Evolutionary conservation across 2,888 invertebrate species (phyloP).

Genomic region (Pandemis corylana): DNA sequence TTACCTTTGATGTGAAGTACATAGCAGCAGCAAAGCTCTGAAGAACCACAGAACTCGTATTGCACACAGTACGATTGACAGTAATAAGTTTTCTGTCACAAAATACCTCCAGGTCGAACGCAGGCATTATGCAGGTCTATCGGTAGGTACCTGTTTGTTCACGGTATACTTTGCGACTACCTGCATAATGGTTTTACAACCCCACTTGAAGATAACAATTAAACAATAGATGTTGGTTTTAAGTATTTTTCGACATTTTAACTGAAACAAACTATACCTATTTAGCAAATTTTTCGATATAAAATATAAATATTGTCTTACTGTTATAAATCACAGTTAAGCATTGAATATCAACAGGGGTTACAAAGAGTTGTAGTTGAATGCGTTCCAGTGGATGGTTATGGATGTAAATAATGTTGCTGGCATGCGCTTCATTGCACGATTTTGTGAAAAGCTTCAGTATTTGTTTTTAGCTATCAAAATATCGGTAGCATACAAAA

Average conservation of each 20-base stretch:
- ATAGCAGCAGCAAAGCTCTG: slow-evolving; percentile 1
- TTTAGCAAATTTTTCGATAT: too few species aligned
- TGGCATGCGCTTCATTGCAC: slow-evolving; percentile 1
- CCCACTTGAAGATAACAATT: too few species aligned
- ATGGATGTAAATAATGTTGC: slow-evolving; percentile 21
- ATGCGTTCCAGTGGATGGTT: slow-evolving; percentile 23
- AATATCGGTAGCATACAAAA: too few species aligned
- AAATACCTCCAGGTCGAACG: too few species aligned
- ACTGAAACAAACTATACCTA: too few species aligned
- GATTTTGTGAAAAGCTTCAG: not conserved
- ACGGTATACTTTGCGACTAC: too few species aligned
- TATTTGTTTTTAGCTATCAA: not conserved
- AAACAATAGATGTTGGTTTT: too few species aligned
- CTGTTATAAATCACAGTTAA: slow-evolving; percentile 12
- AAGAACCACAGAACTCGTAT: slow-evolving; percentile 1
- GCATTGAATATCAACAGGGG: not conserved
- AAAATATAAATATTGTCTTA: not conserved
- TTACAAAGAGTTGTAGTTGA: slow-evolving; percentile 33
- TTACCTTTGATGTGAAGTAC: slow-evolving; percentile 35
- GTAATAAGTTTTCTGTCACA: not conserved
- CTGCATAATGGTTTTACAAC: too few species aligned
- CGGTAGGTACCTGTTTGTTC: too few species aligned
- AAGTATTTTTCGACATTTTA: too few species aligned
- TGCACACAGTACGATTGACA: not conserved
- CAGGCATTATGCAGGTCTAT: too few species aligned